Evolutionary conservation across 2,888 invertebrate species (phyloP).

Genomic region (Abrostola tripartita): DNA sequence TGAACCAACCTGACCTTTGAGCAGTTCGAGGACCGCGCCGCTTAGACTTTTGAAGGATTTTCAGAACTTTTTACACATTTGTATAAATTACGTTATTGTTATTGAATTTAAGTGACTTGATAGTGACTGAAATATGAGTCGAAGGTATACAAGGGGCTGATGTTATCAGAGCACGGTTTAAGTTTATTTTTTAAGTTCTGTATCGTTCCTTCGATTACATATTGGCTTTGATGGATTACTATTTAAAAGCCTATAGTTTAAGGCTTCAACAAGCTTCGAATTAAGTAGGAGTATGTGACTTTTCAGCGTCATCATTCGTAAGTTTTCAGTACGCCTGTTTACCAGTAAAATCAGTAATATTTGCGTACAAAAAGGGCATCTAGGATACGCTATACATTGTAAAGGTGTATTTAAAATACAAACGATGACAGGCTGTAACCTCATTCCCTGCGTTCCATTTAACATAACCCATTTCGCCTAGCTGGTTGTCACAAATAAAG

Average conservation of each 20-base stretch:
- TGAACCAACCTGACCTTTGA: slow-evolving; percentile 73
- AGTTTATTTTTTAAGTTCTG: neutral
- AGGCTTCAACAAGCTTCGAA: too few relatives aligned
- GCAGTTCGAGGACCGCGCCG: slow-evolving; percentile 58
- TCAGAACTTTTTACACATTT: slow-evolving; percentile 38
- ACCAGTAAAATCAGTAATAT: too few relatives aligned
- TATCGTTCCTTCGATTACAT: neutral
- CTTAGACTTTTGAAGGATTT: slow-evolving; percentile 58
- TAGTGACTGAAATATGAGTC: slow-evolving; percentile 22
- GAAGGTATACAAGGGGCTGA: slow-evolving; percentile 1
- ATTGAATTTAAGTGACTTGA: slow-evolving; percentile 32
- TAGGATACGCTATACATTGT: neutral
- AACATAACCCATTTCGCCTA: slow-evolving; percentile 5
- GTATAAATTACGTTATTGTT: slow-evolving; percentile 20
- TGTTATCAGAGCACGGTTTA: neutral
- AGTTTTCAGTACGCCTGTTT: too few relatives aligned
- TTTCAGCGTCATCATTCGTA: too few relatives aligned
- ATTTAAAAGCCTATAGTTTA: too few relatives aligned
- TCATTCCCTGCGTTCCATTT: slow-evolving; percentile 6
- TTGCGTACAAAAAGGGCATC: too few relatives aligned
- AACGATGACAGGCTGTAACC: slow-evolving; percentile 4
- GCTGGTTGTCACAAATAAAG: slow-evolving; percentile 5
- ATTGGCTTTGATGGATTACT: too few relatives aligned
- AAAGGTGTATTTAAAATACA: slow-evolving; percentile 3
- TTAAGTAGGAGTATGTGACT: too few relatives aligned